These are phyloP conservation scores for Stenoptilia bipunctidactyla DNA, from an alignment of 2,888 invertebrate genomes.

Conservation along the genomic window DNA sequence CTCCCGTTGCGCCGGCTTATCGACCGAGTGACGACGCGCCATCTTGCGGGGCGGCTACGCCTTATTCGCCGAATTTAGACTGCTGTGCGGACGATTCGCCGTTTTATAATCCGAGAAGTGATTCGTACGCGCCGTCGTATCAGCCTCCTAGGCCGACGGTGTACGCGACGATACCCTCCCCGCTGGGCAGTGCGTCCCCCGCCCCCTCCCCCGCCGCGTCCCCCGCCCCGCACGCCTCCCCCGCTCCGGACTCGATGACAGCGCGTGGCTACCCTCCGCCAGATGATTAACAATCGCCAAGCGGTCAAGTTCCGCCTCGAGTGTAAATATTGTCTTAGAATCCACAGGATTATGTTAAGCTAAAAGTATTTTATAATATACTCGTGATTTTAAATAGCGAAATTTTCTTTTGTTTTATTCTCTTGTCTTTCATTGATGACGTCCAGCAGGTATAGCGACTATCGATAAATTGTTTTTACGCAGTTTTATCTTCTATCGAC, in stretches of 20 bases:
- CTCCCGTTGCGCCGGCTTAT: conserved; percentile 55
- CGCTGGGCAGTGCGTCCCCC: conserved; percentile 48
- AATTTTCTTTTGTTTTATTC: no score
- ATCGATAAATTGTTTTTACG: no score
- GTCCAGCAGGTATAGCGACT: no score
- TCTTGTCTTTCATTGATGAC: no score
- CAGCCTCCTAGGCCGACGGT: conserved; percentile 62
- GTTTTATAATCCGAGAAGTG: conserved; percentile 65
- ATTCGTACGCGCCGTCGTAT: conserved; percentile 63
- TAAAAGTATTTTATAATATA: conserved; percentile 69
- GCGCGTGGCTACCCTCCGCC: conserved; percentile 39
- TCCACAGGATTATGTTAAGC: conserved; percentile 61
- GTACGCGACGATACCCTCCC: conserved; percentile 62
- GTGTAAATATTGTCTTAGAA: conserved; percentile 62
- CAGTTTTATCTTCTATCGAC: no score
- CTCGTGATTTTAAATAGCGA: conserved; percentile 23
- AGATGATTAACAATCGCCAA: conserved; percentile 11
- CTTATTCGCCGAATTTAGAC: conserved; percentile 60
- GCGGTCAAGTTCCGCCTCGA: conserved; percentile 33
- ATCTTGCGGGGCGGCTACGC: conserved; percentile 64
- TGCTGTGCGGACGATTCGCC: conserved; percentile 59
- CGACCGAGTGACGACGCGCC: conserved; percentile 65
- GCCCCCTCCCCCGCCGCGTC: conserved; percentile 52
- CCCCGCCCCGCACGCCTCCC: conserved; percentile 39
- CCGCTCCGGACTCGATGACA: conserved; percentile 28